Conservation (phyloP, 1,140 invertebrate species). For the Lepidurus arcticus region DNA sequence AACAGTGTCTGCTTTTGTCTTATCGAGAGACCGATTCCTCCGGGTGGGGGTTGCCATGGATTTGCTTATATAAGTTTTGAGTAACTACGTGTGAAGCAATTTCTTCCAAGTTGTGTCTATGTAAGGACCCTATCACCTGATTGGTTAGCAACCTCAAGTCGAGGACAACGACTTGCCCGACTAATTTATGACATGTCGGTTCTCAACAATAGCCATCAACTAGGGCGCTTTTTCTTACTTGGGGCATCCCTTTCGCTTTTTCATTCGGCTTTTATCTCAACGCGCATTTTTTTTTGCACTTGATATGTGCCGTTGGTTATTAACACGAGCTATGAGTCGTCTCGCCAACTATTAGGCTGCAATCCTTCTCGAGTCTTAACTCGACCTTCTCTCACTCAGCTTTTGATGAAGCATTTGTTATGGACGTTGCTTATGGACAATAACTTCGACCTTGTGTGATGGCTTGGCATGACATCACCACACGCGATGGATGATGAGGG, state of each 20-base stretch:
- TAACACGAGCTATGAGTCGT: neutral
- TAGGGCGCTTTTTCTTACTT: neutral
- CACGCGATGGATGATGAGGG: constrained; percentile 15
- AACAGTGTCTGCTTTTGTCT: neutral
- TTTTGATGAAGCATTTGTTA: neutral
- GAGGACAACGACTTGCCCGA: too few species aligned
- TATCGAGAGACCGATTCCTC: neutral
- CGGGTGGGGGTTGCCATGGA: neutral
- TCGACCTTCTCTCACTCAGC: neutral
- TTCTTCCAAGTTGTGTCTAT: too few species aligned
- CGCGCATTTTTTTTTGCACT: neutral
- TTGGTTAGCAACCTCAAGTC: too few species aligned
- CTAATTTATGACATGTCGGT: too few species aligned
- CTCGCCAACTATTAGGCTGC: constrained; percentile 1
- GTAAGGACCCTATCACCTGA: too few species aligned
- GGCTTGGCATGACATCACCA: constrained; percentile 18
- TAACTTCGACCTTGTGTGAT: neutral
- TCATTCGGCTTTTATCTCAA: neutral
- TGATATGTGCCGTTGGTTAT: neutral
- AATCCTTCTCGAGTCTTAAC: neutral
- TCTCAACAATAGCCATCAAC: too few species aligned
- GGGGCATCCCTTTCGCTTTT: neutral
- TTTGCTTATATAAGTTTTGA: neutral
- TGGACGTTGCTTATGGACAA: constrained; percentile 8
- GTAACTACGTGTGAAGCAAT: too few species aligned